phyloP scores from a whole-genome alignment of 2,888 invertebrate genomes.

The Maniola hyperantus region DNA sequence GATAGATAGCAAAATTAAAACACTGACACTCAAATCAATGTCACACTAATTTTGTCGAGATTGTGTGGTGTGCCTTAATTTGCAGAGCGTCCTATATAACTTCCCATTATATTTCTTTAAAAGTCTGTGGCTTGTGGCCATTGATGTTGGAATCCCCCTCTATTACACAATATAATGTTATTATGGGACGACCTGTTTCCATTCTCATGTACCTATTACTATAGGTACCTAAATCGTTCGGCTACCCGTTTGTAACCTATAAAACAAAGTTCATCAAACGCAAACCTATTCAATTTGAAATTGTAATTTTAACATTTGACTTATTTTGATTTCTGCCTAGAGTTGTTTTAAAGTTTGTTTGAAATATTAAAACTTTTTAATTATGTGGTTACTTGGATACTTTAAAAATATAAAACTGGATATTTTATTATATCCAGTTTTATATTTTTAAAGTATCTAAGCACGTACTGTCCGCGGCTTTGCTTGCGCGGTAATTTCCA shows the following conservation, averaged over 20 bases:
- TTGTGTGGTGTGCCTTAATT: too few species aligned
- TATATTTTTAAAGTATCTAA: too few species aligned
- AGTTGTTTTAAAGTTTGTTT: not conserved
- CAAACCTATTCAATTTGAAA: conserved; percentile 14
- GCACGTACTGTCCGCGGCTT: too few species aligned
- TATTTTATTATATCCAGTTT: too few species aligned
- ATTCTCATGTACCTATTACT: not conserved
- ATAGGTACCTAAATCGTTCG: not conserved
- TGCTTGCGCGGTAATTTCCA: too few species aligned
- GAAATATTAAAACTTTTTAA: not conserved
- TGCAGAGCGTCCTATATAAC: too few species aligned
- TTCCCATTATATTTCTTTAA: not conserved
- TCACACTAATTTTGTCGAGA: too few species aligned
- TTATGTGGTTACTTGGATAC: not conserved
- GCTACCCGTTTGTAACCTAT: conserved; percentile 3
- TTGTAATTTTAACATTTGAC: conserved; percentile 24
- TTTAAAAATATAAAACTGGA: not conserved
- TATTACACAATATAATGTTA: not conserved
- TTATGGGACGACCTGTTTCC: not conserved
- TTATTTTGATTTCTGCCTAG: not conserved
- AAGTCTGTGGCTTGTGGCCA: not conserved
- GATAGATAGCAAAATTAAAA: too few species aligned
- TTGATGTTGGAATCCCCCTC: too few species aligned
- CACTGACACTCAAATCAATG: too few species aligned
- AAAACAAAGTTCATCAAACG: conserved; percentile 15